phyloP scores from a whole-genome alignment of 2,113 vertebrate species.

The Pelvicachromis taeniatus region DNA sequence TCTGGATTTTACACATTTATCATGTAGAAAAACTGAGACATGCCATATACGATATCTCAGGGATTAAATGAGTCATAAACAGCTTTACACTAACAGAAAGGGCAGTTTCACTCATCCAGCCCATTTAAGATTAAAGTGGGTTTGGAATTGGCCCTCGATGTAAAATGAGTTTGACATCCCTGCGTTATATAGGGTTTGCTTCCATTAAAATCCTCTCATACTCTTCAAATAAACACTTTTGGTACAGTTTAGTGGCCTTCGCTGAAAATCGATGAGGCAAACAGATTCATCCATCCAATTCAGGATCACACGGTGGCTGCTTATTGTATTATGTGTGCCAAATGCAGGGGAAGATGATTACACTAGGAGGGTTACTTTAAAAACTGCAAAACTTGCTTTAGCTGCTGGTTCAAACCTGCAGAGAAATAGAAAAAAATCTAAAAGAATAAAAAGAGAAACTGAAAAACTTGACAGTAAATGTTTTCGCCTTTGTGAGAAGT shows the following conservation, averaged over 20 bases:
- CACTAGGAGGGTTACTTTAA: background rate
- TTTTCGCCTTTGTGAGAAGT: background rate
- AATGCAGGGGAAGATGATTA: background rate
- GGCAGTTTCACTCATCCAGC: background rate
- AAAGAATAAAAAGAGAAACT: background rate
- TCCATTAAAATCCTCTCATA: background rate
- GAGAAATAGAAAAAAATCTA: background rate
- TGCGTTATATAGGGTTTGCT: background rate
- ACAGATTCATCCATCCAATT: background rate
- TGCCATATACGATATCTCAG: background rate
- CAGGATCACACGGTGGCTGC: background rate
- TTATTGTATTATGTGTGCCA: background rate
- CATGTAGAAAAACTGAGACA: background rate
- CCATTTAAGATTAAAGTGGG: background rate
- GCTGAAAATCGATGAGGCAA: background rate
- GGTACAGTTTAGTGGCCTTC: background rate
- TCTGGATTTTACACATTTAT: background rate
- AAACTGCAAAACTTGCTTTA: background rate
- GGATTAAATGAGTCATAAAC: background rate
- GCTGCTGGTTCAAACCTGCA: background rate
- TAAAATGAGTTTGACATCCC: background rate
- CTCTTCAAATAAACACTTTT: background rate
- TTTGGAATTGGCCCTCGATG: background rate
- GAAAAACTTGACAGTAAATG: background rate
- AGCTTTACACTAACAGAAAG: background rate